Evolutionary conservation across 30 jellyfish, hydroid and myxozoan species (phyloP).

Genomic region (Haliclystus octoradiatus): DNA sequence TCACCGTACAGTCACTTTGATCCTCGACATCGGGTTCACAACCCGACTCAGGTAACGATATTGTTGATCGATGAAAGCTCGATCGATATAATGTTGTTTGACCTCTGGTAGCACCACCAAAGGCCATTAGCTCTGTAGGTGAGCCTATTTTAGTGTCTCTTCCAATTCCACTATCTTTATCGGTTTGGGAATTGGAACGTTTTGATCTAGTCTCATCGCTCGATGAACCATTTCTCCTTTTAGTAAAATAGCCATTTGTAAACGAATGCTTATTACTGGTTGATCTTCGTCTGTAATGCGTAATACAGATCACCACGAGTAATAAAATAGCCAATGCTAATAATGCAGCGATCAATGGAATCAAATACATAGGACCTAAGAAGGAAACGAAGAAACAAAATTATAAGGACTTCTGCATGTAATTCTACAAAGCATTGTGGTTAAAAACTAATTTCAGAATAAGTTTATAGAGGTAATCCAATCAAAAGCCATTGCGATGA

Average conservation of each 20-base stretch:
- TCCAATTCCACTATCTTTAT: slow-evolving; percentile 11
- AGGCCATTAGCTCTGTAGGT: slow-evolving; percentile 61
- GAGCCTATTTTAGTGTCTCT: slow-evolving; percentile 16
- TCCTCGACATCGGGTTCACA: slow-evolving; percentile 24
- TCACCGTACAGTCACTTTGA: not conserved
- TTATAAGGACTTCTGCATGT: not conserved
- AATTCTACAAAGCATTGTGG: not conserved
- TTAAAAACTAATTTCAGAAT: not conserved
- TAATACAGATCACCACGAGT: slow-evolving; percentile 41
- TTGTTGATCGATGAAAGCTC: slow-evolving; percentile 10
- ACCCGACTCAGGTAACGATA: slow-evolving; percentile 30
- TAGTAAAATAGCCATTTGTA: slow-evolving; percentile 32
- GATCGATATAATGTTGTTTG: not conserved
- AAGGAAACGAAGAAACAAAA: not conserved
- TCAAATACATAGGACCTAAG: slow-evolving; percentile 45
- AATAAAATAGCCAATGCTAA: slow-evolving; percentile 44
- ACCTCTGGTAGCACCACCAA: slow-evolving; percentile 27
- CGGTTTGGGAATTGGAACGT: slow-evolving; percentile 16
- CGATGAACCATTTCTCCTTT: slow-evolving; percentile 29
- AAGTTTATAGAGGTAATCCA: not conserved
- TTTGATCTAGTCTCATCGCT: slow-evolving; percentile 31
- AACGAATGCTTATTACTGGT: slow-evolving; percentile 15
- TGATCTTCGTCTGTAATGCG: slow-evolving; percentile 19
- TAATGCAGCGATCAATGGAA: slow-evolving; percentile 66
- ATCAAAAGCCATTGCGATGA: not conserved